Conservation (phyloP, 2,888 invertebrate species). For the Helobdella robusta region DNA sequence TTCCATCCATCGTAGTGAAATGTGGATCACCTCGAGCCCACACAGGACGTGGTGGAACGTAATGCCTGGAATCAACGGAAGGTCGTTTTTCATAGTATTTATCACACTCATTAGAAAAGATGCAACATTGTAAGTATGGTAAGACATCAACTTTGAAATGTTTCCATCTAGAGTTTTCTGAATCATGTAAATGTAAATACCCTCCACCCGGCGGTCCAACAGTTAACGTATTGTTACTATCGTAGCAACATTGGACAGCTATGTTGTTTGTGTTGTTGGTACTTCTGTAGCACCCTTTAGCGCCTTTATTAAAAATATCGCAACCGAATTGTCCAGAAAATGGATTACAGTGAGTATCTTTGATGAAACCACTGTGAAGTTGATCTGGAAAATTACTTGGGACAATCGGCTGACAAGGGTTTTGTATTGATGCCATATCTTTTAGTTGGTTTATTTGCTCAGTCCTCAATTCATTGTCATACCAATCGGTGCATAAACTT, state of each 20-base stretch:
- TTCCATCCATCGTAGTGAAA: slow-evolving; percentile 24
- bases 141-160: slow-evolving; percentile 15
- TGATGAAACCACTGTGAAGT: slow-evolving; percentile 4
- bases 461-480: slow-evolving; percentile 11
- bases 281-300: slow-evolving; percentile 24
- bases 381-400: slow-evolving; percentile 7
- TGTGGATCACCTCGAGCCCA: slow-evolving; percentile 22
- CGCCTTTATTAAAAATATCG: background rate
- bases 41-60: slow-evolving; percentile 8
- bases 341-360: slow-evolving; percentile 16
- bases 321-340: background rate
- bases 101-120: background rate
- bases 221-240: slow-evolving; percentile 1
- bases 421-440: slow-evolving; percentile 10
- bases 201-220: slow-evolving; percentile 21
- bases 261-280: slow-evolving; percentile 1
- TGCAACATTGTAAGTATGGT: slow-evolving; percentile 14
- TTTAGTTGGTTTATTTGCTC: slow-evolving; percentile 1
- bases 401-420: slow-evolving; percentile 22
- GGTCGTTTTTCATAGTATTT: slow-evolving; percentile 26
- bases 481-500: slow-evolving; percentile 19
- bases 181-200: slow-evolving; percentile 11
- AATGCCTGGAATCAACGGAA: slow-evolving; percentile 14
- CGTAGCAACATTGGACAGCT: slow-evolving; percentile 23
- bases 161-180: background rate